These are phyloP conservation scores for Cebus imitator DNA, from an alignment of 2,113 vertebrate genomes.

Conservation along the genomic window DNA sequence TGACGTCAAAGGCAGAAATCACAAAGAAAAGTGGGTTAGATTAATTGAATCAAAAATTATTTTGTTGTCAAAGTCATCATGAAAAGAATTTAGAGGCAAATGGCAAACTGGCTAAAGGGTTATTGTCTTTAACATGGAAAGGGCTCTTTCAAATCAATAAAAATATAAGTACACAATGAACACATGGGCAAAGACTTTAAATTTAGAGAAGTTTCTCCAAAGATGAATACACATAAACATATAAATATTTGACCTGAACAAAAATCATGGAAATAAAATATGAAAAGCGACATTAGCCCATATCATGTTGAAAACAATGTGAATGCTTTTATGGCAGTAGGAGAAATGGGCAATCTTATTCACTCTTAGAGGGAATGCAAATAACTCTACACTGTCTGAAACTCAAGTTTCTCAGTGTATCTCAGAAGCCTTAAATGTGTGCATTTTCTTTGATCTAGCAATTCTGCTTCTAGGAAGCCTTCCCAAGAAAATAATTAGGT, in stretches of 20 bases:
- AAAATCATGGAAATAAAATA: background rate
- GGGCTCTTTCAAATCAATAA: background rate
- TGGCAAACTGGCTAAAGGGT: background rate
- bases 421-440: background rate
- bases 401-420: background rate
- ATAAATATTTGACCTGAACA: background rate
- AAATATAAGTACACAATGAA: background rate
- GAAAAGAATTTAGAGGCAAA: background rate
- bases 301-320: background rate
- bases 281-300: background rate
- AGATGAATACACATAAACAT: background rate
- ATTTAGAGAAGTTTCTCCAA: background rate
- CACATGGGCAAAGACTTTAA: background rate
- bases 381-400: background rate
- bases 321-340: background rate
- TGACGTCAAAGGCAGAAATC: background rate
- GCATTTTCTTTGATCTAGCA: background rate
- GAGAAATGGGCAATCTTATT: background rate
- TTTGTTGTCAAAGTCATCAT: background rate
- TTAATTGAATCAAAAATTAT: background rate
- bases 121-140: background rate
- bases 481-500: background rate
- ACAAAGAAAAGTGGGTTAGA: background rate
- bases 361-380: background rate
- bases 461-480: background rate